These are phyloP conservation scores for Eupeodes latifasciatus DNA, from an alignment of 2,888 invertebrate species.

Conservation along the genomic window DNA sequence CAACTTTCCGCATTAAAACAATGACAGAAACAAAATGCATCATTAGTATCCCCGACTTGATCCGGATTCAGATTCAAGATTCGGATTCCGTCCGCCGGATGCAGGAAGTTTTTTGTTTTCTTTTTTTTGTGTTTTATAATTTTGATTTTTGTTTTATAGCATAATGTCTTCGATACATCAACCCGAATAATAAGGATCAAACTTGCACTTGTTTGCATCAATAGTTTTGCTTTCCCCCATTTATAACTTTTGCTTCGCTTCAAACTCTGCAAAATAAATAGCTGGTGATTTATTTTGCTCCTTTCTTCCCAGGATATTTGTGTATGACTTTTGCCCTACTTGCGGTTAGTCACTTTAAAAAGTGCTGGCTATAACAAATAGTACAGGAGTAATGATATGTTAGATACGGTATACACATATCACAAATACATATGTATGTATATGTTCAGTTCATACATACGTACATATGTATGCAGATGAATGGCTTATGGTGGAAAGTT, in stretches of 20 bases:
- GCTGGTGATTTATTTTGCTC: constrained; percentile 17
- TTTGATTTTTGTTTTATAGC: constrained; percentile 3
- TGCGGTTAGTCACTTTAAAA: constrained; percentile 38
- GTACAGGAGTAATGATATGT: not conserved
- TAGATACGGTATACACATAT: not conserved
- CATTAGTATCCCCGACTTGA: constrained; percentile 35
- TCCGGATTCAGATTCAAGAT: constrained; percentile 3
- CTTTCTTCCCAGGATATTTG: constrained; percentile 13
- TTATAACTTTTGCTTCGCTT: constrained; percentile 16
- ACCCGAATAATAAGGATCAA: constrained; percentile 38
- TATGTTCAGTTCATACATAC: not conserved
- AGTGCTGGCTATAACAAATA: constrained; percentile 15
- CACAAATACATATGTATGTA: not conserved
- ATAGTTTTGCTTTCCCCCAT: constrained; percentile 15
- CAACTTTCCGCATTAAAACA: constrained; percentile 28
- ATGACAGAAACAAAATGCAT: constrained; percentile 32
- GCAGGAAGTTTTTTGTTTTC: constrained; percentile 16
- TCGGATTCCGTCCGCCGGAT: not conserved
- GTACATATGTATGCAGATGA: constrained; percentile 1
- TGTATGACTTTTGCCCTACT: constrained; percentile 38
- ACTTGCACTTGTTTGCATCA: constrained; percentile 49
- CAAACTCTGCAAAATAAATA: constrained; percentile 36
- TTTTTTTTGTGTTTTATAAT: not conserved
- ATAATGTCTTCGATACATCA: constrained; percentile 53
- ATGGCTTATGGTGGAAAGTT: constrained; percentile 39